phyloP scores from a whole-genome alignment of 2,113 vertebrate genomes.

The Gopherus flavomarginatus region DNA sequence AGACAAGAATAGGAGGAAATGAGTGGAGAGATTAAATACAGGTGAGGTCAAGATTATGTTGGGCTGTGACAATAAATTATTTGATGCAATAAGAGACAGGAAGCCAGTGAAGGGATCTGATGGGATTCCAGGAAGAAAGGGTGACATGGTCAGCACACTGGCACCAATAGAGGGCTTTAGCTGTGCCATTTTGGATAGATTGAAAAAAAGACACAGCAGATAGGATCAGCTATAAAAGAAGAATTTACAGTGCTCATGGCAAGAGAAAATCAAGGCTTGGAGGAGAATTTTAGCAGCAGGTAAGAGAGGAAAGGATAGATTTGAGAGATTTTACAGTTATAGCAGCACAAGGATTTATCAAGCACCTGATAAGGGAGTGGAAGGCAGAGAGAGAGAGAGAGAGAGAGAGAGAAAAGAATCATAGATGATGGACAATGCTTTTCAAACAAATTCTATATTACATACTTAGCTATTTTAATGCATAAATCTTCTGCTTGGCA shows the following conservation, averaged over 20 bases:
- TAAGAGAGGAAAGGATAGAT: not conserved
- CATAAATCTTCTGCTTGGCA: not conserved
- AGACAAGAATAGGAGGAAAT: not conserved
- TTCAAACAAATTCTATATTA: not conserved
- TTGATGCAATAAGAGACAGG: not conserved
- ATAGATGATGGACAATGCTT: not conserved
- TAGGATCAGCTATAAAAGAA: not conserved
- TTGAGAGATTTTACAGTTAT: not conserved
- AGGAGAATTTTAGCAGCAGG: not conserved
- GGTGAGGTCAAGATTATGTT: not conserved
- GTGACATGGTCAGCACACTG: fast-evolving
- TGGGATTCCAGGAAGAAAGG: not conserved
- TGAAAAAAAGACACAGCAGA: fast-evolving
- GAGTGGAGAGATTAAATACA: not conserved
- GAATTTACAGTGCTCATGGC: not conserved
- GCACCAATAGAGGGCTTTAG: not conserved
- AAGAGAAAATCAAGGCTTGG: not conserved
- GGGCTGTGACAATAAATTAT: not conserved
- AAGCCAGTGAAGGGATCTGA: not conserved
- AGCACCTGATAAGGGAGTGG: not conserved
- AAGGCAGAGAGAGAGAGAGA: not conserved
- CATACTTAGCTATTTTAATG: not conserved
- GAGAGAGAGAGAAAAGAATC: not conserved
- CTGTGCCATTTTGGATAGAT: not conserved
- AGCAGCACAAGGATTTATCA: not conserved